phyloP scores from a whole-genome alignment of 2,888 invertebrate genomes.

The Tetropium fuscum region DNA sequence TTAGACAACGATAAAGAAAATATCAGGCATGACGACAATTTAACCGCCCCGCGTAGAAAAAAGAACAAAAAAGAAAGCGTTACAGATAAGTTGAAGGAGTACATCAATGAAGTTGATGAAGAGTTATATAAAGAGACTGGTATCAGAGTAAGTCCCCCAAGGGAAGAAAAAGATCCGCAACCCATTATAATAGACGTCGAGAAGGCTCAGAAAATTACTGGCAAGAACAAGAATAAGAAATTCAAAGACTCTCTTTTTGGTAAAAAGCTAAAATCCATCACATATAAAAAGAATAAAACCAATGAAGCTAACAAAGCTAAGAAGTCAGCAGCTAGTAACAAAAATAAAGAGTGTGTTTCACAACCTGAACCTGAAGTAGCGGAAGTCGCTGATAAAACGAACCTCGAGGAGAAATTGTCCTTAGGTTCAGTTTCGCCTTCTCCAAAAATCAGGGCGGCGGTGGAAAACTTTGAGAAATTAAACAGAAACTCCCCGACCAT shows the following conservation, averaged over 20 bases:
- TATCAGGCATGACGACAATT: constrained; percentile 42
- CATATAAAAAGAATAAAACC: constrained; percentile 46
- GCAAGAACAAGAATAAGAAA: constrained; percentile 51
- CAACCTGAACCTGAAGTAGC: constrained; percentile 10
- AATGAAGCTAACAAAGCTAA: constrained; percentile 43
- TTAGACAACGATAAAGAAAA: constrained; percentile 48
- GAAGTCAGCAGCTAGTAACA: constrained; percentile 22
- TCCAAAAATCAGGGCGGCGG: constrained; percentile 68
- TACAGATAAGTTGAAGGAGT: constrained; percentile 60
- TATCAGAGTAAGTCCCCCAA: constrained; percentile 44
- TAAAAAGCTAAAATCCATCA: constrained; percentile 55
- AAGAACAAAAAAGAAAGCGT: constrained; percentile 53
- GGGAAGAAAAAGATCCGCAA: constrained; percentile 46
- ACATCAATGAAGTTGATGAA: constrained; percentile 61
- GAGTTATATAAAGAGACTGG: constrained; percentile 60
- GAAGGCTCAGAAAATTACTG: constrained; percentile 60
- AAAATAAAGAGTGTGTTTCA: constrained; percentile 30
- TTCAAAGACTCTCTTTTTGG: constrained; percentile 51
- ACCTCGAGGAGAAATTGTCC: constrained; percentile 49
- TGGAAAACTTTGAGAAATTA: constrained; percentile 67
- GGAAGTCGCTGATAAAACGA: constrained; percentile 48
- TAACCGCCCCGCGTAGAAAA: constrained; percentile 42
- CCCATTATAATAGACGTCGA: constrained; percentile 64
- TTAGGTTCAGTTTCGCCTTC: constrained; percentile 28
- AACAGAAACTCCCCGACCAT: constrained; percentile 66